Evolutionary conservation across 1,140 invertebrate genomes (phyloP).

Genomic region (Trissolcus basalis): DNA sequence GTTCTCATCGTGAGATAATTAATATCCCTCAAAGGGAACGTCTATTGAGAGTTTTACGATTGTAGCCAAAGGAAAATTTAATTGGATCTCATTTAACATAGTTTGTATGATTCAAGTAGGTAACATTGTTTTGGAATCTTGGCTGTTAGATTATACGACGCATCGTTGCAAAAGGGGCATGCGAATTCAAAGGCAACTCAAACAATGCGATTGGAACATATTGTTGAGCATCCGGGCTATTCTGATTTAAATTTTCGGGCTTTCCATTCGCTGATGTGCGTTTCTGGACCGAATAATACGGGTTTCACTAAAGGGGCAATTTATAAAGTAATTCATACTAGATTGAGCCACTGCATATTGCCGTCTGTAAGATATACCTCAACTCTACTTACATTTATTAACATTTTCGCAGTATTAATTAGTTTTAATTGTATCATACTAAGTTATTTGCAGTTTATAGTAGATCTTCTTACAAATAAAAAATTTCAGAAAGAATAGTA

Average conservation of each 20-base stretch:
- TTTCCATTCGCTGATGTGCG: conserved; percentile 56
- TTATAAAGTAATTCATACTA: conserved; percentile 48
- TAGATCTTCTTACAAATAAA: too few relatives aligned
- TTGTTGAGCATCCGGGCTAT: conserved; percentile 60
- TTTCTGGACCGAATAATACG: conserved; percentile 44
- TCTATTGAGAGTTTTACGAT: too few relatives aligned
- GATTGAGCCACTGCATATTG: conserved; percentile 17
- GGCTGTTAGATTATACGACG: conserved; percentile 54
- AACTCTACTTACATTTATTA: too few relatives aligned
- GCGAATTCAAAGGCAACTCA: conserved; percentile 57
- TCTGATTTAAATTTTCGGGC: conserved; percentile 71
- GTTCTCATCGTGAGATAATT: too few relatives aligned
- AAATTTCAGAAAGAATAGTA: too few relatives aligned
- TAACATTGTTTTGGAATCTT: conserved; percentile 59
- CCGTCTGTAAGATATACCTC: conserved; percentile 12
- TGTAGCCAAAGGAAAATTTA: conserved; percentile 48
- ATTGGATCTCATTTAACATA: conserved; percentile 51
- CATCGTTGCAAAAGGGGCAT: conserved; percentile 54
- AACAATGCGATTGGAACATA: conserved; percentile 68
- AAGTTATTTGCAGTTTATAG: too few relatives aligned
- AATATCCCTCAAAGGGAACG: too few relatives aligned
- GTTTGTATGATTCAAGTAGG: conserved; percentile 48
- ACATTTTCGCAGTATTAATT: not conserved
- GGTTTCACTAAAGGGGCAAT: conserved; percentile 45
- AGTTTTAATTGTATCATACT: not conserved